Conservation (phyloP, 2,888 invertebrate genomes). For the Trissolcus brochymenae region DNA sequence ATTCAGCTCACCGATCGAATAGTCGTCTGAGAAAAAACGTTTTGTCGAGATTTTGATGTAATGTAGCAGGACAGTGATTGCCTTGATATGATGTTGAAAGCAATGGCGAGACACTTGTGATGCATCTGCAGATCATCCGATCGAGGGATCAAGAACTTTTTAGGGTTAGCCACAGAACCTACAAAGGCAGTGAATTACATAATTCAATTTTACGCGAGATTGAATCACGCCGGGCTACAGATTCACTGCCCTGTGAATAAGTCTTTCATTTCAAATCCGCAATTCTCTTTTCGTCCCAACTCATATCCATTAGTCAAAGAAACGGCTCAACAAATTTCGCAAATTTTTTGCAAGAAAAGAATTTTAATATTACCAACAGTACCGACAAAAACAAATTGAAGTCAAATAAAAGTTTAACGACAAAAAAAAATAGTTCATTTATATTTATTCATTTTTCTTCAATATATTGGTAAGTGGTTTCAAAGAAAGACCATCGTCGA, state of each 20-base stretch:
- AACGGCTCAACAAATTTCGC: background rate
- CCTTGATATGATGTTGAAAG: slow-evolving; percentile 65
- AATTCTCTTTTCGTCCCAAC: slow-evolving; percentile 14
- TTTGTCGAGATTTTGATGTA: slow-evolving; percentile 59
- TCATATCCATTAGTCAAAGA: background rate
- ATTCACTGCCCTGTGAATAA: slow-evolving; percentile 56
- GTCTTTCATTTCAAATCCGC: slow-evolving; percentile 41
- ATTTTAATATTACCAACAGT: background rate
- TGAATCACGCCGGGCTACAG: slow-evolving; percentile 59
- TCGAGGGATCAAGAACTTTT: slow-evolving; percentile 54
- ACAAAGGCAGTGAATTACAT: slow-evolving; percentile 68
- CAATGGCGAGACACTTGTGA: slow-evolving; percentile 64
- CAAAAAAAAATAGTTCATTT: too few relatives aligned
- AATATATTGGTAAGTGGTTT: background rate
- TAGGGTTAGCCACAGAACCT: slow-evolving; percentile 58
- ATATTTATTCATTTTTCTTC: background rate
- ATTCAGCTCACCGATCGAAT: slow-evolving; percentile 40
- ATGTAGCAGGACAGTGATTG: slow-evolving; percentile 70
- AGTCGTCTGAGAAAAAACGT: slow-evolving; percentile 48
- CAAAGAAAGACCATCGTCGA: too few relatives aligned
- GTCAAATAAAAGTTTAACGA: too few relatives aligned
- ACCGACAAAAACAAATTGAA: background rate
- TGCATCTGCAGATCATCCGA: slow-evolving; percentile 72
- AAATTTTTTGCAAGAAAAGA: background rate
- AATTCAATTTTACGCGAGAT: slow-evolving; percentile 73